Evolutionary conservation across 2,113 vertebrate genomes (phyloP), one percentile per base, ranked within the genome.

Genomic region (Thinocorus orbignyianus): DNA sequence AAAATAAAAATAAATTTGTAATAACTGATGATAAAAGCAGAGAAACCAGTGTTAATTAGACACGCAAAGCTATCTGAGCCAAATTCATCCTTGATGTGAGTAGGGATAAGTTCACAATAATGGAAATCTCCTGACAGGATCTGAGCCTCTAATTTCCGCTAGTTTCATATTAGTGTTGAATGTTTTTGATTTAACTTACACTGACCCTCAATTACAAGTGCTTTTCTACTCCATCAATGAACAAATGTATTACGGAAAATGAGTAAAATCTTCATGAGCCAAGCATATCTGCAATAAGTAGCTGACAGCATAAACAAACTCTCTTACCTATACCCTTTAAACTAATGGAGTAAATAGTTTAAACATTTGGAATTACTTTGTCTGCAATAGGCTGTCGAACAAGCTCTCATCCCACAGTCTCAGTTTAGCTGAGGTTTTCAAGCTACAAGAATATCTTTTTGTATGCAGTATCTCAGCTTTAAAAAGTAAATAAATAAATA

Each of bases 361-460:
- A 73, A 42, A 54, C 73, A 82, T 86, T 95, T 96, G 81, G 65
- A 95, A 96, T 93, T 86, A 79, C 41, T 92, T 94, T 90, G 22
- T 39, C n/a, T 66, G 62, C 33, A 8, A 76, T 12, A 73, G 33
- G 41, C 57, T 92, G 44, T 79, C 81, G 74, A 76, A 68, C 13
- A 83, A 77, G 37, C 13, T 91, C 14, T 93, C 61, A 93, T 61
- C 60, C 39, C 13, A 23, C 42, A 83, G 35, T 54, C 37, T 78
- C 30, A 64, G 51, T 66, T 80, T 37, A n/a, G 7, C 16, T 83
- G 72, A 84, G 39, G 49, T 88, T 65, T 94, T 87, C 65, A 94
- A 78, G 46, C 58, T 78, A 61, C 35, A 92, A 58, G 35, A 61
- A 68, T 91, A 80, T 95, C 30, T 86, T 61, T 37, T 2, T n/a